phyloP scores from a whole-genome alignment of 2,113 vertebrate species.

The Sander vitreus region DNA sequence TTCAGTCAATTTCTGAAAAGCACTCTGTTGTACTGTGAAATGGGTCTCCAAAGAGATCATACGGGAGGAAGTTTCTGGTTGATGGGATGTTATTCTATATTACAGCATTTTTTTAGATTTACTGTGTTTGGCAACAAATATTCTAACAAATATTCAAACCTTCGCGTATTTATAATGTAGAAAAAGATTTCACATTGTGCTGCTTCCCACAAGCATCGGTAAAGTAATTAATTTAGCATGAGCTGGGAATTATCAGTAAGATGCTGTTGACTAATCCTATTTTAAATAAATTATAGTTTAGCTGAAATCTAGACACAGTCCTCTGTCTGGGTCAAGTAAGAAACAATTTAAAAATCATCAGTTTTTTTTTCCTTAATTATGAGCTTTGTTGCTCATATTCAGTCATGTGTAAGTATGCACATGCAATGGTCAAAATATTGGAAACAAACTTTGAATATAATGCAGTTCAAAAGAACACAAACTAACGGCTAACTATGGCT shows the following conservation, averaged over 20 bases:
- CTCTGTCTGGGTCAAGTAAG: not conserved
- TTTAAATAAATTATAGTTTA: not conserved
- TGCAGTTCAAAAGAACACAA: not conserved
- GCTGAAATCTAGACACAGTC: not conserved
- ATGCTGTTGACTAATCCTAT: constrained; percentile 15
- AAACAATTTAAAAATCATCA: not conserved
- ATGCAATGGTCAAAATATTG: not conserved
- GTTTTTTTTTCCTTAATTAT: not conserved
- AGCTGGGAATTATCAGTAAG: constrained; percentile 19
- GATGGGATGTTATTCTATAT: constrained; percentile 64
- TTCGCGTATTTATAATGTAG: constrained; percentile 38
- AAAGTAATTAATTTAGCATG: constrained; percentile 35
- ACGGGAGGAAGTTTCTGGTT: constrained; percentile 55
- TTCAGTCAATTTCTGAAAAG: constrained; percentile 73
- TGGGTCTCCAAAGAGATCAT: constrained; percentile 64
- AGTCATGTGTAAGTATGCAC: not conserved
- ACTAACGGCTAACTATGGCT: not conserved
- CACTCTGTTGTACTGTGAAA: constrained; percentile 66
- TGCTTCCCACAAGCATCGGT: not conserved
- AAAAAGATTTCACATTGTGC: constrained; percentile 21
- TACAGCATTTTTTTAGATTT: constrained; percentile 48
- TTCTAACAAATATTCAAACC: constrained; percentile 15
- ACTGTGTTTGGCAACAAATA: constrained; percentile 37
- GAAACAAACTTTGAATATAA: not conserved
- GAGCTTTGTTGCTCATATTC: not conserved